Conservation (phyloP, 2,113 vertebrate genomes). For the Chelonoidis abingdonii region DNA sequence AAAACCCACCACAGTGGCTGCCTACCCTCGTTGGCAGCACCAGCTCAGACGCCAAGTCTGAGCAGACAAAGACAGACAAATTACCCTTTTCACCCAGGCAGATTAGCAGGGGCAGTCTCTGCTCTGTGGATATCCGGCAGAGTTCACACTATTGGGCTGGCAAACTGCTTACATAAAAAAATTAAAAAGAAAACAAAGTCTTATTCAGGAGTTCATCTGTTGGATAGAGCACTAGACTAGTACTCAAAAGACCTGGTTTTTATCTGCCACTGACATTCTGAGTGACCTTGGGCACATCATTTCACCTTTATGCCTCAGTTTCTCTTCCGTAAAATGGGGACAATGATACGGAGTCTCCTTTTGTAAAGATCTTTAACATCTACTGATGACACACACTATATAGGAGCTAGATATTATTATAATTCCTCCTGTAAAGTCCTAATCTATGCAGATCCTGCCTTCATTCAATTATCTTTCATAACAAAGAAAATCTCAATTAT, state of each 20-base stretch:
- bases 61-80: background rate
- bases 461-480: background rate
- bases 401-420: background rate
- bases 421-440: background rate
- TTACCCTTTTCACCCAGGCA: background rate
- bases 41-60: background rate
- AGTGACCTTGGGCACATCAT: background rate
- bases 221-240: background rate
- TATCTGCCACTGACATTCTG: background rate
- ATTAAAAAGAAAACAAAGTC: background rate
- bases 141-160: background rate
- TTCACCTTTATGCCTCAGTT: background rate
- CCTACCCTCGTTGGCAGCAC: background rate
- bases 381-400: background rate
- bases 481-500: background rate
- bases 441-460: background rate
- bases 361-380: background rate
- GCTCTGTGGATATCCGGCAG: background rate
- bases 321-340: background rate
- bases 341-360: background rate
- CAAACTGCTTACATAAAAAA: background rate
- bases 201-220: background rate
- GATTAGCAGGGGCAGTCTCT: background rate
- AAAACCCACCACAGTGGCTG: background rate
- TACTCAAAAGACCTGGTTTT: background rate